These are phyloP conservation scores for Trogon melanurus DNA, from an alignment of 2,113 vertebrate species.

Conservation along the genomic window DNA sequence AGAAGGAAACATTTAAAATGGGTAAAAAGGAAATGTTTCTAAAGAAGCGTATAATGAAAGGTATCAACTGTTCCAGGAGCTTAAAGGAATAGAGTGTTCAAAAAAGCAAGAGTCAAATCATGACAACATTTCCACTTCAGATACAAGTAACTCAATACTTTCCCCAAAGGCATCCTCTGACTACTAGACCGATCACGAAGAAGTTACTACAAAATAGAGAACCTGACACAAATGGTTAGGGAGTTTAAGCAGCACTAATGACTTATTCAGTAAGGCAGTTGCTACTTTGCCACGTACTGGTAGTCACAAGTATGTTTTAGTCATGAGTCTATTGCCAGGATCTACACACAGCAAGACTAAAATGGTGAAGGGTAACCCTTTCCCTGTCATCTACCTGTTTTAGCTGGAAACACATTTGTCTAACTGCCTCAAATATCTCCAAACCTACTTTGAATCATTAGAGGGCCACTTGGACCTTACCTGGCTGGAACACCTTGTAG, in stretches of 20 bases:
- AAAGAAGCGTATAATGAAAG: not conserved
- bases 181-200: not conserved
- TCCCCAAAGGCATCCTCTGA: not conserved
- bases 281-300: not conserved
- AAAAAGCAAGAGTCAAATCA: not conserved
- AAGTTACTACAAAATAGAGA: not conserved
- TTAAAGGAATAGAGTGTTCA: not conserved
- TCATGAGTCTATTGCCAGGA: not conserved
- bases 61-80: not conserved
- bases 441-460: not conserved
- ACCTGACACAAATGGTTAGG: not conserved
- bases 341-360: not conserved
- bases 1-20: not conserved
- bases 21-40: not conserved
- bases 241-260: not conserved
- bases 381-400: not conserved
- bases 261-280: not conserved
- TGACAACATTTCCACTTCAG: not conserved
- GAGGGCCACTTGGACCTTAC: constrained; percentile 69
- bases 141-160: not conserved
- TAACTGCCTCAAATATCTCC: not conserved
- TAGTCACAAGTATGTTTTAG: not conserved
- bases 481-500: constrained; percentile 97
- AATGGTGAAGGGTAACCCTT: not conserved
- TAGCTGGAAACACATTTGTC: not conserved